Evolutionary conservation across 2,888 invertebrate genomes (phyloP).

Genomic region (Athalia cordata): DNA sequence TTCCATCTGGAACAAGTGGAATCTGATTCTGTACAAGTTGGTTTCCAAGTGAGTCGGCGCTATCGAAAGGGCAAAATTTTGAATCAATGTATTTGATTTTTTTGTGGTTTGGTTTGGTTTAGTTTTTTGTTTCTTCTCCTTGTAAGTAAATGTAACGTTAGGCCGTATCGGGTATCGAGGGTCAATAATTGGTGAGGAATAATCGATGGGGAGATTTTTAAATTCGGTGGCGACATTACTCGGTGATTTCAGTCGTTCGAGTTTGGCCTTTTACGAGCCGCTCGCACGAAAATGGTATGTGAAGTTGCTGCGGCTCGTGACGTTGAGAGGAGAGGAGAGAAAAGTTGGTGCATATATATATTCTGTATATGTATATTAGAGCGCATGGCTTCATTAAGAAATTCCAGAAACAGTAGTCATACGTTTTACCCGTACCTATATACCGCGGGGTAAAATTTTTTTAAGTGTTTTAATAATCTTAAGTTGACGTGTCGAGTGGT

Average conservation of each 20-base stretch:
- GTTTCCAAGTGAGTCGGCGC: background rate
- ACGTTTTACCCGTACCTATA: constrained; percentile 35
- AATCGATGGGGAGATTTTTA: constrained; percentile 21
- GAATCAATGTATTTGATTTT: background rate
- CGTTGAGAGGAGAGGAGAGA: no score
- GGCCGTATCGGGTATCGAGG: background rate
- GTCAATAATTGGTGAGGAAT: constrained; percentile 9
- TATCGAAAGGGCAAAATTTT: background rate
- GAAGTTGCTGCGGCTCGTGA: background rate
- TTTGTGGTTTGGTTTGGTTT: no score
- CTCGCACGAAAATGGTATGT: constrained; percentile 16
- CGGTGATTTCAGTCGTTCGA: background rate
- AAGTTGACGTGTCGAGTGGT: constrained; percentile 42
- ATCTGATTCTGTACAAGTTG: background rate
- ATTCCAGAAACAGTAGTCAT: constrained; percentile 53
- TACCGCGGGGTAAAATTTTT: constrained; percentile 30
- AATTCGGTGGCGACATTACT: constrained; percentile 11
- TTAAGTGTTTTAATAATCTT: constrained; percentile 47
- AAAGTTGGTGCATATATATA: background rate
- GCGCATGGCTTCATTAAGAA: constrained; percentile 59
- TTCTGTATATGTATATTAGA: constrained; percentile 21
- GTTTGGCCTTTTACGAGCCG: constrained; percentile 34
- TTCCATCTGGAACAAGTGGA: background rate
- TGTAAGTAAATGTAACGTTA: background rate
- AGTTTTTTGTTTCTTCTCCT: background rate